Evolutionary conservation across 1,140 invertebrate species (phyloP), one percentile per base, ranked within the genome.

Genomic region (Euura saliciscinereae): DNA sequence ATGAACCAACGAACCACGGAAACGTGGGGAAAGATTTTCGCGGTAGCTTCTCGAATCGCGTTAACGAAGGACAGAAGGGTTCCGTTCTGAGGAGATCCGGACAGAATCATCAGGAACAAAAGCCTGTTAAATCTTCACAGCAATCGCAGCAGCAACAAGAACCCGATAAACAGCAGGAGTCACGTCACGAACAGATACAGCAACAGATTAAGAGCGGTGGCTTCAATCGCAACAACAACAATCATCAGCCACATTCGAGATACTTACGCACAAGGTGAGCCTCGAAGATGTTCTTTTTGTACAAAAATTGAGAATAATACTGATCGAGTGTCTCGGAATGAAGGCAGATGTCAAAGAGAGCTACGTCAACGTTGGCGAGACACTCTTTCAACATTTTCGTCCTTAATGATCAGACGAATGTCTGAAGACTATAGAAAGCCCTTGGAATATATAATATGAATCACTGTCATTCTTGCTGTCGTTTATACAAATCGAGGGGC

Each of bases 51-150:
- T 13, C 11, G 11, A 67, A 67, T 28, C 66, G 28, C 8, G 43
- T 42, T 28, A 59, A n/a, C 51, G 51, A 11, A 59, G 51, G 51
- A 59, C 51, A n/a, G 51, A 67, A 67, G 66, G 11, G 5, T 44
- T 28, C 43, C 11, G 8, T 11, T 7, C 7, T 67, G 2, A 28
- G 59, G 66, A 77, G 64, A 71, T 67, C 70, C 11, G 73, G 71
- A 42, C 66, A 67, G 43, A 42, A 43, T 6, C 68, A 69, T 5
- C 66, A 67, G 43, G 11, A 72, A 65, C 59, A 73, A 28, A 28
- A 28, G 28, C 69, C 67, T 10, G 8, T 64, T 64, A 64, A 28
- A 67, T 28, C 66, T 13, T 28, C 28, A 42, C 66, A 8, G 8
- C 66, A 67, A 28, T 10, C 42, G 13, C 13, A 67, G 13, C 8